Percentiles rank a stretch among this genome's conserved stretches.
These are phyloP conservation scores for Flabesymbios commensalis DNA, from an alignment of 2,888 invertebrate genomes.

Conservation along the genomic window DNA sequence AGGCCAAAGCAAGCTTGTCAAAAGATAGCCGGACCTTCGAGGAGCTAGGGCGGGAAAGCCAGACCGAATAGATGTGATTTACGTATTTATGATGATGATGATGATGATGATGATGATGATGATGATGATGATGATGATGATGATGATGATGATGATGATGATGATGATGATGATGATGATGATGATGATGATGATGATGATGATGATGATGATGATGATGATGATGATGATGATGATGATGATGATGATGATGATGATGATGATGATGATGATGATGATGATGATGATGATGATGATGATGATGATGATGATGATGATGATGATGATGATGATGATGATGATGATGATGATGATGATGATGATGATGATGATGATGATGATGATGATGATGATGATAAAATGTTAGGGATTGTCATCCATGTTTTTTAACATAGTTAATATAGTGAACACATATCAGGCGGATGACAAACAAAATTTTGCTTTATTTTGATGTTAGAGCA, in stretches of 20 bases:
- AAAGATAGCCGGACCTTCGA: too few species aligned
- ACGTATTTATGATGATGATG: background rate
- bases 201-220: constrained; percentile 14
- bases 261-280: constrained; percentile 1
- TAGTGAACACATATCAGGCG: too few species aligned
- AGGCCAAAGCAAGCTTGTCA: too few species aligned
- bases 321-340: constrained; percentile 10
- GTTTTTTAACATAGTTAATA: too few species aligned
- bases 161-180: constrained; percentile 18
- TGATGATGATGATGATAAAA: constrained; percentile 17
- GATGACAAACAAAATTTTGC: too few species aligned
- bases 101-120: background rate
- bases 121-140: background rate
- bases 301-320: constrained; percentile 13
- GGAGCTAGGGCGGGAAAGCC: too few species aligned
- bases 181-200: constrained; percentile 20
- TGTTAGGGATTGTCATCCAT: too few species aligned
- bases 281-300: background rate
- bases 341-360: constrained; percentile 14
- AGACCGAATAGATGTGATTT: too few species aligned
- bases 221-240: background rate
- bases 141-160: background rate
- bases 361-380: constrained; percentile 15
- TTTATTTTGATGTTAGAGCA: too few species aligned
- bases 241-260: background rate